Evolutionary conservation across 2,797 vertebrate species (phyloP).

Genomic region (Cichlasoma orientale): DNA sequence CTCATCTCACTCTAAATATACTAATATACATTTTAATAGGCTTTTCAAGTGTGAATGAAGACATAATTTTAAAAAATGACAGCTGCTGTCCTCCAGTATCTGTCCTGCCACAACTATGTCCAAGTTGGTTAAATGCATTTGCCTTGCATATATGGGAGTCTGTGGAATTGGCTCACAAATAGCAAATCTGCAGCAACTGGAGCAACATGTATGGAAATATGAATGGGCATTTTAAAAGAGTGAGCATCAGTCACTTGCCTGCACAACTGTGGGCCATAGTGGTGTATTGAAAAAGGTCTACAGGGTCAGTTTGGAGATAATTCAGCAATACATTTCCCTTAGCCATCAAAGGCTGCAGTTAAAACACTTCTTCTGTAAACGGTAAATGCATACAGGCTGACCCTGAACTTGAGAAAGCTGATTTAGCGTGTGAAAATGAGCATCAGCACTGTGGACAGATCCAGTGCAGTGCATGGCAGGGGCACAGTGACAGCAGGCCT

Average conservation of each 20-base stretch:
- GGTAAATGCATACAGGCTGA: conserved; percentile 55
- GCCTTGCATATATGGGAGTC: neutral
- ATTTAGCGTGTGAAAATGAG: conserved; percentile 65
- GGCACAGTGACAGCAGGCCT: conserved; percentile 41
- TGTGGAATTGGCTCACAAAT: neutral
- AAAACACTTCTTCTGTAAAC: conserved; percentile 41
- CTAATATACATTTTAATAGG: neutral
- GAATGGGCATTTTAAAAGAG: conserved; percentile 12
- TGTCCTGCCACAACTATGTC: conserved; percentile 5
- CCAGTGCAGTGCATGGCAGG: conserved; percentile 42
- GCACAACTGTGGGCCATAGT: conserved; percentile 48
- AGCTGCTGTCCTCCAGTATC: conserved; percentile 9
- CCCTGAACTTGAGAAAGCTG: conserved; percentile 63
- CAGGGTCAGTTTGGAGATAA: conserved; percentile 31
- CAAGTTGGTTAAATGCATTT: neutral
- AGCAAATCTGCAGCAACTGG: conserved; percentile 5
- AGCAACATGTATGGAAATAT: conserved; percentile 29
- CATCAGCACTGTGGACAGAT: conserved; percentile 66
- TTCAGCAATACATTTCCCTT: conserved; percentile 39
- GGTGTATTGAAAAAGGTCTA: conserved; percentile 18
- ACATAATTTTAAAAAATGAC: neutral
- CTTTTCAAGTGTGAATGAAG: conserved; percentile 6
- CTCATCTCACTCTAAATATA: conserved; percentile 2
- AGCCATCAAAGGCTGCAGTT: conserved; percentile 47
- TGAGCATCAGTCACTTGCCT: conserved; percentile 31